Evolutionary conservation across 2,113 vertebrate species (phyloP).

Genomic region (Scalopus aquaticus): DNA sequence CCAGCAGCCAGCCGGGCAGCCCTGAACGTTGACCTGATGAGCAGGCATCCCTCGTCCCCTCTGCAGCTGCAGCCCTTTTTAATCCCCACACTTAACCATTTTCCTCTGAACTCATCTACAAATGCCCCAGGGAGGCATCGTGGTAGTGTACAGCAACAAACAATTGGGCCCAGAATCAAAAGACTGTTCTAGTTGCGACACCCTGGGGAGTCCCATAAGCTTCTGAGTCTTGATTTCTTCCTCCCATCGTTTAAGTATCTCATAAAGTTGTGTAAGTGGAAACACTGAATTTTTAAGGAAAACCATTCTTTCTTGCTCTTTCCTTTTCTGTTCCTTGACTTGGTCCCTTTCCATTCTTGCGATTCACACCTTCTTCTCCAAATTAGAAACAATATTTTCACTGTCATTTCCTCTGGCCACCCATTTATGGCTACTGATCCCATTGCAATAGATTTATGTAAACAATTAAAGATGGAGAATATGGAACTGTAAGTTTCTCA

Average conservation of each 20-base stretch:
- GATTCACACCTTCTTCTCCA: too few species aligned
- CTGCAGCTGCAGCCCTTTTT: not conserved
- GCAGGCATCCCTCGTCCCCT: rapidly evolving
- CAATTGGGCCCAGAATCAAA: not conserved
- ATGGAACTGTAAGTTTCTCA: not conserved
- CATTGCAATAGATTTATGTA: not conserved
- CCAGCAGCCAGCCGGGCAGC: not conserved
- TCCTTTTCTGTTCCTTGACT: not conserved
- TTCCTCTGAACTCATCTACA: not conserved
- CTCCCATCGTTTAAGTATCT: not conserved
- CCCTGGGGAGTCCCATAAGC: not conserved
- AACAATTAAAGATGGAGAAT: not conserved
- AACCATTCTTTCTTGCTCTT: not conserved
- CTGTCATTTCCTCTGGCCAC: not conserved
- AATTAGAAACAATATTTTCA: not conserved
- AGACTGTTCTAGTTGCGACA: not conserved
- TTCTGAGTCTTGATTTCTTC: not conserved
- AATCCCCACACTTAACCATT: not conserved
- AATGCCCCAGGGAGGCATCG: not conserved
- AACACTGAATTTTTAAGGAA: not conserved
- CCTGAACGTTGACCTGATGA: not conserved
- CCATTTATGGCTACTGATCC: not conserved
- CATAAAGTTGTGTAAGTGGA: not conserved
- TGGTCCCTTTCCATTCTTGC: not conserved
- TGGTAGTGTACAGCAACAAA: rapidly evolving